These are phyloP conservation scores for Trichacis sp. DNA, from an alignment of 2,888 invertebrate genomes.

Conservation along the genomic window DNA sequence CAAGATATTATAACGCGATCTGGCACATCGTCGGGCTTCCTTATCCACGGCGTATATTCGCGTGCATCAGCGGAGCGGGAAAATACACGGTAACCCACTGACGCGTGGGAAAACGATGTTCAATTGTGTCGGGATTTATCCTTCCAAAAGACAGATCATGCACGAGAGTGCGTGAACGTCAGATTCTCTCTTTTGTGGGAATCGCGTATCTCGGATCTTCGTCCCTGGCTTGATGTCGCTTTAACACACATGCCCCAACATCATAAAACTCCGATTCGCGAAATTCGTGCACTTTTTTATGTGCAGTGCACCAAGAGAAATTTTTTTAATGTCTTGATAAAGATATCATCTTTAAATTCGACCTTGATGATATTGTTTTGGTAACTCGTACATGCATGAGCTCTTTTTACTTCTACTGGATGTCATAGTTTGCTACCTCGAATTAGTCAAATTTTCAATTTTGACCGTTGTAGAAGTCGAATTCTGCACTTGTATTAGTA, in stretches of 20 bases:
- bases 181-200: slow-evolving; percentile 2
- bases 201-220: slow-evolving; percentile 2
- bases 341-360: too few species aligned
- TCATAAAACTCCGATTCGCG: neutral
- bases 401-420: too few species aligned
- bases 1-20: slow-evolving; percentile 29
- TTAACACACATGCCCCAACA: neutral
- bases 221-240: neutral
- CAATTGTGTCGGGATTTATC: slow-evolving; percentile 14
- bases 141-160: neutral
- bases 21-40: slow-evolving; percentile 11
- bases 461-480: too few species aligned
- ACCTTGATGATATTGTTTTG: too few species aligned
- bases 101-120: slow-evolving; percentile 44
- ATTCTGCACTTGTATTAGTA: too few species aligned
- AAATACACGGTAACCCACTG: slow-evolving; percentile 38
- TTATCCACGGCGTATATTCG: slow-evolving; percentile 17
- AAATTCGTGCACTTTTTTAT: neutral
- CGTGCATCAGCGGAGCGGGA: slow-evolving; percentile 9
- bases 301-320: too few species aligned
- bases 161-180: slow-evolving; percentile 7
- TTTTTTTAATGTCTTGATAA: too few species aligned
- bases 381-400: too few species aligned
- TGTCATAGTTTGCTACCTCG: too few species aligned
- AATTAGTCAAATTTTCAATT: too few species aligned